Evolutionary conservation across 2,888 invertebrate genomes (phyloP), one percentile per base, ranked within the genome.

Genomic region (Leucozona laternaria): DNA sequence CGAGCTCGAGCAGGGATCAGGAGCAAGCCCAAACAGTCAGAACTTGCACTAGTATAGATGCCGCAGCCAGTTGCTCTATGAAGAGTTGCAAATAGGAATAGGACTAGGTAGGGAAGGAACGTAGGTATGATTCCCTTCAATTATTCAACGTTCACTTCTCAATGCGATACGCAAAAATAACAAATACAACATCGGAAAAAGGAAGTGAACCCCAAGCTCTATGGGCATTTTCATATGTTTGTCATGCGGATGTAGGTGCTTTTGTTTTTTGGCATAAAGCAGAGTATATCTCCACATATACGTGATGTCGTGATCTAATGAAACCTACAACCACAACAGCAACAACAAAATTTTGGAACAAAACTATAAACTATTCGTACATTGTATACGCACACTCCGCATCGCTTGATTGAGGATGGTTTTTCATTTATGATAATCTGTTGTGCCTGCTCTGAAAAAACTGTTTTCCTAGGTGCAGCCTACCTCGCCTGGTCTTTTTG

Each of bases 261-360:
- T 31, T 17, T 80, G 45, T 13, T 45, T 11, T 34, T 2, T 58
- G 20, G 13, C 50, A 34, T 34, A 37, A 20, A n/a, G n/a, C 45
- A 37, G 25, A n/a, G n/a, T n/a, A n/a, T 43, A 31, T 57, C 28
- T 55, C 48, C 37, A 43, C 79, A 68, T 40, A 62, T 72, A 85
- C 77, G 80, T 72, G 77, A 73, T 81, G 77, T 73, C 77, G 80
- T 72, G 77, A 73, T 81, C 81, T 73, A 85, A 81, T 77, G 57
- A 60, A 70, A 76, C 34, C 60, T 66, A 13, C 20, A 55, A 57
- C 68, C 31, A 25, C 43, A 48, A 13, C 45, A 8, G 11, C 20
- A 25, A 31, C 25, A 64, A 64, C 25, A 66, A 40, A 70, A 64
- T 22, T 55, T 40, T 22, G 20, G 22, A 60, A 8, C 68, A 68